Percentiles rank a stretch among this genome's conserved stretches.
Evolutionary conservation across 2,797 vertebrate genomes (phyloP).

Genomic region (Enteromius afrohamiltoni): DNA sequence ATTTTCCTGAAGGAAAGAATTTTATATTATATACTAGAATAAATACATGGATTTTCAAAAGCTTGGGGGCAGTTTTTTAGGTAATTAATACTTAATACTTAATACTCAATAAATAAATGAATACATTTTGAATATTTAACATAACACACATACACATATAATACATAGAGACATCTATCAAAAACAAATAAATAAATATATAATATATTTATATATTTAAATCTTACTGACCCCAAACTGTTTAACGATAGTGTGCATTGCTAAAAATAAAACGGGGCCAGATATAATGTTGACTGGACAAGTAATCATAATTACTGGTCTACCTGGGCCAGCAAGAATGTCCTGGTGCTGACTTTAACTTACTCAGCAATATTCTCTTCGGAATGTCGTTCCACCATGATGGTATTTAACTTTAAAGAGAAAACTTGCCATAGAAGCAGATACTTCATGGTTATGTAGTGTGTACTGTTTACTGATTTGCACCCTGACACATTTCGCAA

Average conservation of each 20-base stretch:
- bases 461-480: not conserved
- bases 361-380: constrained; percentile 4
- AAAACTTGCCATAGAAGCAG: not conserved
- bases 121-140: too few relatives aligned
- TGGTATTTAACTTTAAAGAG: not conserved
- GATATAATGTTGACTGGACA: constrained; percentile 3
- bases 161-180: too few relatives aligned
- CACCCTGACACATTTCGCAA: not conserved
- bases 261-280: not conserved
- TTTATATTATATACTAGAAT: not conserved
- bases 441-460: not conserved
- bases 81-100: not conserved
- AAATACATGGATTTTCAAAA: not conserved
- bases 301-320: not conserved
- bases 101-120: too few relatives aligned
- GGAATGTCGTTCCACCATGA: not conserved
- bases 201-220: not conserved
- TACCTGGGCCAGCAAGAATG: not conserved
- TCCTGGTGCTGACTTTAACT: constrained; percentile 4
- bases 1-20: not conserved
- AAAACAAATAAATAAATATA: not conserved
- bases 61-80: not conserved
- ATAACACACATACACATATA: too few relatives aligned
- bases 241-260: not conserved
- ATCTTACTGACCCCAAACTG: not conserved